Conservation (phyloP, 2,888 invertebrate species). For the Pristionchus fissidentatus region DNA sequence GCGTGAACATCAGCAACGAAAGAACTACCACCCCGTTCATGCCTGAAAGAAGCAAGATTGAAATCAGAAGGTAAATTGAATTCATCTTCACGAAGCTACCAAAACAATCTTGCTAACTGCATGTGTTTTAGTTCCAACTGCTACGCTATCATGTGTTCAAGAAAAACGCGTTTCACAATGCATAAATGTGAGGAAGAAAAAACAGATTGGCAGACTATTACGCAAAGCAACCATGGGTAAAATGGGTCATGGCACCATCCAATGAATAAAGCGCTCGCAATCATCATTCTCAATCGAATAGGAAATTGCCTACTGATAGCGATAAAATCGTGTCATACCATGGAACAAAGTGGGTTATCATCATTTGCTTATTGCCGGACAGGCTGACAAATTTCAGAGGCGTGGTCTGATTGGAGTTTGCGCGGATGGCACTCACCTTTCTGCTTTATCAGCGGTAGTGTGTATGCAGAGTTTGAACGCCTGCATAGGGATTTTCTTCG, state of each 20-base stretch:
- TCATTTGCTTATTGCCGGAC: not conserved
- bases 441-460: not conserved
- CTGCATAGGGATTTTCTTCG: too few species aligned
- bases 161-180: too few species aligned
- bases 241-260: too few species aligned
- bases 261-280: not conserved
- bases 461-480: too few species aligned
- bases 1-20: not conserved
- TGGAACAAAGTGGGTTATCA: slow-evolving; percentile 22
- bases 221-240: not conserved
- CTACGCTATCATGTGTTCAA: too few species aligned
- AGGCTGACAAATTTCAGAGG: not conserved
- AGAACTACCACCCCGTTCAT: not conserved
- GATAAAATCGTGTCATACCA: not conserved
- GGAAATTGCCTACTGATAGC: not conserved
- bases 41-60: not conserved
- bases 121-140: too few species aligned
- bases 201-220: too few species aligned
- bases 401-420: not conserved
- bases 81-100: too few species aligned
- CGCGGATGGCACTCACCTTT: not conserved
- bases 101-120: too few species aligned
- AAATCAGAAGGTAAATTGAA: too few species aligned
- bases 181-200: too few species aligned
- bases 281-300: not conserved